These are phyloP conservation scores for Tragulus kanchil DNA, from an alignment of 2,113 vertebrate species.

Conservation along the genomic window DNA sequence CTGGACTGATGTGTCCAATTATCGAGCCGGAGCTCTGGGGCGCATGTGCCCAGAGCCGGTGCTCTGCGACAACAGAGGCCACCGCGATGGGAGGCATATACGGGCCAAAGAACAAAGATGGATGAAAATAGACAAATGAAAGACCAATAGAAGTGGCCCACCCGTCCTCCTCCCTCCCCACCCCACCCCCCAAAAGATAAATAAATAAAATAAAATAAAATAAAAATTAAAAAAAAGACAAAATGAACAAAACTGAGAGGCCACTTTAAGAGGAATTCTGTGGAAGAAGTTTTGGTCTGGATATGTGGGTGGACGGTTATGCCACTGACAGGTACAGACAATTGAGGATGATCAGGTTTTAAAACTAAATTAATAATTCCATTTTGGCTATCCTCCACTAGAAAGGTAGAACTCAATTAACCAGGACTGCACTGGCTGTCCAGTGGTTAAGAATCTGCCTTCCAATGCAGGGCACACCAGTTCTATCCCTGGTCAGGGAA, in stretches of 20 bases:
- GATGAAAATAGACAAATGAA: too few relatives aligned
- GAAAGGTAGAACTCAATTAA: background rate
- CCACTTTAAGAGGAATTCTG: background rate
- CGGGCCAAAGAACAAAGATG: too few relatives aligned
- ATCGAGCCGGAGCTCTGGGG: too few relatives aligned
- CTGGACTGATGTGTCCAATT: too few relatives aligned
- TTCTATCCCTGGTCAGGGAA: background rate
- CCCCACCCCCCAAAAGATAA: too few relatives aligned
- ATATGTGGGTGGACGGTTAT: background rate
- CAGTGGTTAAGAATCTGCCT: background rate
- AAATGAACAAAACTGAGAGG: conserved; percentile 45
- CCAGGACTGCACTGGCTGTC: background rate
- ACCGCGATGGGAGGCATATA: too few relatives aligned
- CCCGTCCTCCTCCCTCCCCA: too few relatives aligned
- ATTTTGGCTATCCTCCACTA: background rate
- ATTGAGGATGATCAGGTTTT: conserved; percentile 21
- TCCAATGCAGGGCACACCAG: background rate
- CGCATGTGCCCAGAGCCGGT: too few relatives aligned
- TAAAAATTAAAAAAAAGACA: background rate
- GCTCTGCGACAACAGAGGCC: too few relatives aligned
- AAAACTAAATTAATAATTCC: conserved; percentile 48
- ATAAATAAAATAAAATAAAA: too few relatives aligned
- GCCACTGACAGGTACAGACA: background rate
- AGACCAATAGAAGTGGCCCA: too few relatives aligned
- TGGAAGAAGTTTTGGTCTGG: background rate